A percentile compares a stretch with the other conserved stretches of the same genome.
These are phyloP conservation scores for Gerosis bhagava DNA, from an alignment of 2,888 invertebrate species.

Conservation along the genomic window DNA sequence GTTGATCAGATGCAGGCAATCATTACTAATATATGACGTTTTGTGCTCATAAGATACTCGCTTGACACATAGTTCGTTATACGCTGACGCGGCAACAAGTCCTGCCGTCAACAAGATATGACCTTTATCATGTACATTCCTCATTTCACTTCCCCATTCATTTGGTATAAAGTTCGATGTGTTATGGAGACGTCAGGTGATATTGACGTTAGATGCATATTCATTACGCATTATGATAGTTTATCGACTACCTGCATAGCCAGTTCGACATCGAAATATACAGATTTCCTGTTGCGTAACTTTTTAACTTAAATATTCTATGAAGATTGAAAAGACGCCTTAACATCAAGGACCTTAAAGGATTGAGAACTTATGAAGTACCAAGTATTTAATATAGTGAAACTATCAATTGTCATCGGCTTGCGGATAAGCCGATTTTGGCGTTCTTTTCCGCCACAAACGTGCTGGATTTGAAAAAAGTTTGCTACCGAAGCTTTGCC, in stretches of 20 bases:
- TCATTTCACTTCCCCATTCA: conserved; percentile 24
- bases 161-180: conserved; percentile 17
- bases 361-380: too few relatives aligned
- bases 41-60: too few relatives aligned
- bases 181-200: conserved; percentile 19
- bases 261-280: background rate
- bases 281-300: conserved; percentile 2
- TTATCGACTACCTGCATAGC: conserved; percentile 6
- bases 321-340: too few relatives aligned
- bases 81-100: background rate
- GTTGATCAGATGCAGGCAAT: too few relatives aligned
- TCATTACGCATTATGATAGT: conserved; percentile 17
- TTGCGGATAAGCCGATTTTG: too few relatives aligned
- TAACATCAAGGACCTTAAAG: too few relatives aligned
- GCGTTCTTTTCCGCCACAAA: too few relatives aligned
- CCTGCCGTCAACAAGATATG: conserved; percentile 11
- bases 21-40: too few relatives aligned
- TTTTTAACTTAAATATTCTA: background rate
- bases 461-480: too few relatives aligned
- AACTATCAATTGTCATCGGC: too few relatives aligned
- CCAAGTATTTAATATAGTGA: too few relatives aligned
- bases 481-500: too few relatives aligned
- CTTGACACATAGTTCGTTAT: background rate
- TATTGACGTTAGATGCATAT: conserved; percentile 23
- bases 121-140: conserved; percentile 21